Percentiles rank a stretch among this genome's conserved stretches.
phyloP scores from a whole-genome alignment of 2,113 vertebrate genomes.

The Catharus minimus region DNA sequence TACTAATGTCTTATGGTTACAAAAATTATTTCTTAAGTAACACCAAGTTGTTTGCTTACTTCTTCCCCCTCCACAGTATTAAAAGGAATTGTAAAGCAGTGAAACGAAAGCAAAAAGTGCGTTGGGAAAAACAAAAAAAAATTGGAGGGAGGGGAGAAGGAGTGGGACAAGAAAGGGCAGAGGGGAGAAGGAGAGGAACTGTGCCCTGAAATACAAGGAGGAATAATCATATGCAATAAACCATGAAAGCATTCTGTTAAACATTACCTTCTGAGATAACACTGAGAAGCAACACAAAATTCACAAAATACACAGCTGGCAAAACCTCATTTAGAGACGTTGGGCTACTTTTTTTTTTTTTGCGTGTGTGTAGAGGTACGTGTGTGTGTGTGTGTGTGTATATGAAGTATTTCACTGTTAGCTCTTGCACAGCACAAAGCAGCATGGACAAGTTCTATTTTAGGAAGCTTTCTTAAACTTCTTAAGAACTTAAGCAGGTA shows the following conservation, averaged over 20 bases:
- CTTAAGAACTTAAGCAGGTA: constrained; percentile 2
- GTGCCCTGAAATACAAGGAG: not conserved
- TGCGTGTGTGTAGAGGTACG: not conserved
- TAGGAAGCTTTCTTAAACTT: constrained; percentile 7
- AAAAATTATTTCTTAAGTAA: constrained; percentile 11
- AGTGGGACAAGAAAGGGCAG: not conserved
- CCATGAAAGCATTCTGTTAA: constrained; percentile 39
- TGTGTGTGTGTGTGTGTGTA: too few species aligned
- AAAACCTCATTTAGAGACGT: not conserved
- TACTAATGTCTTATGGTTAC: not conserved
- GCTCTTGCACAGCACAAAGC: not conserved
- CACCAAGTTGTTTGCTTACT: not conserved
- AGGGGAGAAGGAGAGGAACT: not conserved
- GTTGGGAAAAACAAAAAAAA: not conserved
- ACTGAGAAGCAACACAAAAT: not conserved
- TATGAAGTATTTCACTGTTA: not conserved
- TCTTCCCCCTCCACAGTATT: not conserved
- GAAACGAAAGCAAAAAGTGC: not conserved
- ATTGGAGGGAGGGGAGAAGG: accelerated
- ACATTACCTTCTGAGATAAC: not conserved
- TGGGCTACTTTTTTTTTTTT: not conserved
- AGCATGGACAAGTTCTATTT: not conserved
- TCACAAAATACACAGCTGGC: not conserved
- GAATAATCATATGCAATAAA: not conserved
- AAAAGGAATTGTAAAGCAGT: not conserved